phyloP scores from a whole-genome alignment of 30 jellyfish, hydroid and myxozoan species.

The Chironex yamaguchii region DNA sequence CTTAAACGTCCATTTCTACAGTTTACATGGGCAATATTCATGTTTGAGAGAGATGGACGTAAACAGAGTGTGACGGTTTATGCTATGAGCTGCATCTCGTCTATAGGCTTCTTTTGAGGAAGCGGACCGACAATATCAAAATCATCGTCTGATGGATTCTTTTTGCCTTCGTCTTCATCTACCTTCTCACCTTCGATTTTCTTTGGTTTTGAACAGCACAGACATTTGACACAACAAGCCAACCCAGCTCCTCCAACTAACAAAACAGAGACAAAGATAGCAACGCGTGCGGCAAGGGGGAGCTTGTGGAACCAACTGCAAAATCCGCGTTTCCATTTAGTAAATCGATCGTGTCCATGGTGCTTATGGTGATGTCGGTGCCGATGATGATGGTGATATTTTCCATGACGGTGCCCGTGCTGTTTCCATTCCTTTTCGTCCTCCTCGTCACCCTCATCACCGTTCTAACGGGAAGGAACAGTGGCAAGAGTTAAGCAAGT shows the following conservation, averaged over 20 bases:
- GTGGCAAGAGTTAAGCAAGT: too few relatives aligned
- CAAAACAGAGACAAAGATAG: constrained; percentile 43
- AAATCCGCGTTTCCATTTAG: constrained; percentile 34
- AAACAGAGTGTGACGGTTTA: too few relatives aligned
- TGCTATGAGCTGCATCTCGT: constrained; percentile 68
- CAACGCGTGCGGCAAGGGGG: constrained; percentile 76
- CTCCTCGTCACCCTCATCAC: neutral
- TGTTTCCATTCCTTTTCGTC: neutral
- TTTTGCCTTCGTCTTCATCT: constrained; percentile 27
- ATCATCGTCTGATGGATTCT: constrained; percentile 26
- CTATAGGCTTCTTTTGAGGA: constrained; percentile 64
- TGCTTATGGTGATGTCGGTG: constrained; percentile 5
- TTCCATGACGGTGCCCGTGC: neutral
- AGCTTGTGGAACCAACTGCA: constrained; percentile 77
- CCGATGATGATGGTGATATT: neutral
- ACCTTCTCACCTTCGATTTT: neutral
- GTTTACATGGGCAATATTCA: too few relatives aligned
- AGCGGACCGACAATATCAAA: constrained; percentile 38
- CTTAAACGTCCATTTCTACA: too few relatives aligned
- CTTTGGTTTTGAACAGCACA: constrained; percentile 34
- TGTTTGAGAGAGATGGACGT: too few relatives aligned
- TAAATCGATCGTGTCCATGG: constrained; percentile 16
- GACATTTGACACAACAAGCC: constrained; percentile 69
- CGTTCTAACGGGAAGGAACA: too few relatives aligned
- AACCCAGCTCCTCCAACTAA: constrained; percentile 3